These are phyloP conservation scores for Erithacus rubecula DNA, from an alignment of 2,797 vertebrate genomes.

Conservation along the genomic window DNA sequence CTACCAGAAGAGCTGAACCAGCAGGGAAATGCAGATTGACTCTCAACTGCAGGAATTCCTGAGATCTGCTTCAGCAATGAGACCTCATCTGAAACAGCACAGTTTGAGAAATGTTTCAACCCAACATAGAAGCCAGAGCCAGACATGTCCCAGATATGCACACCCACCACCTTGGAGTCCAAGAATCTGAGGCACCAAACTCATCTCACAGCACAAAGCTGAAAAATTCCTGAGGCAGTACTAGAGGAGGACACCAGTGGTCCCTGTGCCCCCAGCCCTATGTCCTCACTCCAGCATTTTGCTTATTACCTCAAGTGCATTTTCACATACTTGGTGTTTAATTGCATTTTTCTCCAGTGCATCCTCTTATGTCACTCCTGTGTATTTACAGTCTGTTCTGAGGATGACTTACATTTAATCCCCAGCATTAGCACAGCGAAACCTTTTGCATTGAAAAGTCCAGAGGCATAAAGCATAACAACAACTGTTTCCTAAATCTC, in stretches of 20 bases:
- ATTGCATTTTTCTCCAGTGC: not conserved
- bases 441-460: not conserved
- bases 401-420: not conserved
- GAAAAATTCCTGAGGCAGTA: not conserved
- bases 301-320: not conserved
- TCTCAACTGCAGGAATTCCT: not conserved
- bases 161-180: not conserved
- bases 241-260: not conserved
- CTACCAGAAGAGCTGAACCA: not conserved
- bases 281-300: not conserved
- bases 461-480: not conserved
- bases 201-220: not conserved
- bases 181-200: not conserved
- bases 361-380: not conserved
- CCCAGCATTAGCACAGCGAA: not conserved
- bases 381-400: not conserved
- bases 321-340: not conserved
- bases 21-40: not conserved
- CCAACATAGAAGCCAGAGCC: not conserved
- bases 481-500: not conserved
- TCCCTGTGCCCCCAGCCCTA: not conserved
- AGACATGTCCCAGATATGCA: not conserved
- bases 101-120: not conserved
- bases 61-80: not conserved
- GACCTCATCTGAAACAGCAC: not conserved